Evolutionary conservation across 2,113 vertebrate genomes (phyloP), one percentile per base, ranked within the genome.

Genomic region (Lophotis ruficrista): DNA sequence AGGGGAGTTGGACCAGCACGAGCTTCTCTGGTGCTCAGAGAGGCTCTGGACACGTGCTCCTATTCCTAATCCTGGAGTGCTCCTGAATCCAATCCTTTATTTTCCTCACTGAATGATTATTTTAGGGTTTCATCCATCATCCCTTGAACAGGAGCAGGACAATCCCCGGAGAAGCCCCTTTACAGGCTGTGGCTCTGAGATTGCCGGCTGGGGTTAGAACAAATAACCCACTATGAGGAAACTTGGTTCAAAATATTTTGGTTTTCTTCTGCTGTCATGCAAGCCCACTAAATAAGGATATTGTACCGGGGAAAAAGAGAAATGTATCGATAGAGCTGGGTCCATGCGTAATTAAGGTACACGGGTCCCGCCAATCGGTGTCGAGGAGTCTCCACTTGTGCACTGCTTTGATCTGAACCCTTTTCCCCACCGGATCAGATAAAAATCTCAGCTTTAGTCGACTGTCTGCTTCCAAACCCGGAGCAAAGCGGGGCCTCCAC

Each of bases 301-400:
- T 57, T 50, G 20, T 14, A 17, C 23, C 10, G 35, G 27, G 41
- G 10, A 31, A 83, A 45, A 61, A 20, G 62, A 1, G 9, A 23
- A 38, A 50, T 15, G 4, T 45, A 33, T 33, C 0, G 1, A 33
- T 25, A 17, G 4, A 64, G 75, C 25, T 0, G 0, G 50, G 30
- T 9, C 51, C 23, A 2, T 6, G 23, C 48, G 87, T 82, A 35
- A 71, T 33, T 61, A 51, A 47, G 57, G 66, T 25, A 41, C 1
- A 15, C 22, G 0, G 0, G 27, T 0, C 0, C 77, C 43, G 15
- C 24, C 79, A 31, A 2, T 50, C 0, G 8, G 54, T 43, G 85
- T 70, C 35, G 31, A 82, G 73, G 70, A 69, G 41, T 77, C 80
- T 69, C 38, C 57, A 64, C 84, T 87, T 8, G 1, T 56, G 91